Evolutionary conservation across 2,113 vertebrate species (phyloP).

Genomic region (Bubo bubo): DNA sequence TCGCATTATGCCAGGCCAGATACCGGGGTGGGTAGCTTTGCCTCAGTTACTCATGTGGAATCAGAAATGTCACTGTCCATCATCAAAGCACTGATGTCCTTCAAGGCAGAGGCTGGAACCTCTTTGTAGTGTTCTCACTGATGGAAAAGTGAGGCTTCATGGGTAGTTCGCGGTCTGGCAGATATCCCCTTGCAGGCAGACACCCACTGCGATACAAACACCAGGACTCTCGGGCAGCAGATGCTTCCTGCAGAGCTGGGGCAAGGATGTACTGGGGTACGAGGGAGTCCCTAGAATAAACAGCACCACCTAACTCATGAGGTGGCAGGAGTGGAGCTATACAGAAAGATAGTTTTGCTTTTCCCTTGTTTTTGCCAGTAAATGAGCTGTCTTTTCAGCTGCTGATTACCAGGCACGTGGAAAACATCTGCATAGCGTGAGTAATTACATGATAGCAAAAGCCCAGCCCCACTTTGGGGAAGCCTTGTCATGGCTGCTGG

Average conservation of each 20-base stretch:
- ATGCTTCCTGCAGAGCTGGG: background rate
- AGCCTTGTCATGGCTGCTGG: background rate
- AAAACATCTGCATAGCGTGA: background rate
- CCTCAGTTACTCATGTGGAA: background rate
- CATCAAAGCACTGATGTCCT: background rate
- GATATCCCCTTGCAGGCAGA: background rate
- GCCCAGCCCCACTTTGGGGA: background rate
- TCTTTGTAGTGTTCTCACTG: background rate
- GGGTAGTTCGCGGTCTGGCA: background rate
- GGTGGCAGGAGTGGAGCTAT: background rate
- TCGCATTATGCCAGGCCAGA: background rate
- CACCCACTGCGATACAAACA: background rate
- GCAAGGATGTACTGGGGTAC: background rate
- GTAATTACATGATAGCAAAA: background rate
- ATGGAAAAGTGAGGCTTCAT: background rate
- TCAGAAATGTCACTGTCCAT: background rate
- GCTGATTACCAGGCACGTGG: background rate
- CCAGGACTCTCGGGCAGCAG: background rate
- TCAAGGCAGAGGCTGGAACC: background rate
- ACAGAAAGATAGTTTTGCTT: background rate
- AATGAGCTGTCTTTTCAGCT: background rate
- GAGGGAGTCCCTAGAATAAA: background rate
- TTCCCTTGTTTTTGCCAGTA: background rate
- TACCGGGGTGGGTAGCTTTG: rapidly evolving
- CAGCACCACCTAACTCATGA: background rate